Conservation (phyloP, 64 coral and sea anemone species). For the Catalaphyllia jardinei region DNA sequence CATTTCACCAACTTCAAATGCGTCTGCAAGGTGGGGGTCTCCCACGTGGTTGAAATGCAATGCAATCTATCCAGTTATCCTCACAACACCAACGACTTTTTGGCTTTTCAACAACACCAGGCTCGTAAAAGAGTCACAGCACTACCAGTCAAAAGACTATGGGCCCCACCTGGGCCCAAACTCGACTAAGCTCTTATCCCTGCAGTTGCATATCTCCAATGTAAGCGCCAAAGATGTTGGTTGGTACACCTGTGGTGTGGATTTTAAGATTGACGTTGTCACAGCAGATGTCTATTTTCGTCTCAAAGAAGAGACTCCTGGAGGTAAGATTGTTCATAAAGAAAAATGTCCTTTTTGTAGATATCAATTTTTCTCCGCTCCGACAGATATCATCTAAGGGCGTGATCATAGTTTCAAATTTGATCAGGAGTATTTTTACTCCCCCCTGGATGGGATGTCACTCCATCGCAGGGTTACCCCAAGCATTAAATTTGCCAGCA, state of each 20-base stretch:
- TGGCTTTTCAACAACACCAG: neutral
- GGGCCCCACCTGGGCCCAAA: neutral
- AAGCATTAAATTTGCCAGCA: too few relatives aligned
- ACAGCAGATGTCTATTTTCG: neutral
- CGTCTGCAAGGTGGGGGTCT: neutral
- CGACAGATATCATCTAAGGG: neutral
- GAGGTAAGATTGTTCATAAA: neutral
- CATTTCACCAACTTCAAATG: neutral
- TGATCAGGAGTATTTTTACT: too few relatives aligned
- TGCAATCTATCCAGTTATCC: neutral
- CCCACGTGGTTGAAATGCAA: neutral
- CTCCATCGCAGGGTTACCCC: too few relatives aligned
- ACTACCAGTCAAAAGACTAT: neutral
- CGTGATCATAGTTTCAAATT: too few relatives aligned
- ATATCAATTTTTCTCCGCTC: neutral
- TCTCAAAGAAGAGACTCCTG: neutral
- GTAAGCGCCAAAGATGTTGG: constrained; percentile 9
- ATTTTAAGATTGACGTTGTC: neutral
- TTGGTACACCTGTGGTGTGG: constrained; percentile 4
- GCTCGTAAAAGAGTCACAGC: neutral
- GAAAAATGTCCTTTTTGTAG: neutral
- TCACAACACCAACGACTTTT: neutral
- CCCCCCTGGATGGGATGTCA: too few relatives aligned
- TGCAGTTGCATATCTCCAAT: neutral
- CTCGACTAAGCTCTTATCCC: neutral